phyloP scores from a whole-genome alignment of 1,140 invertebrate species.

The Hermatobates lingyangjiaoensis region DNA sequence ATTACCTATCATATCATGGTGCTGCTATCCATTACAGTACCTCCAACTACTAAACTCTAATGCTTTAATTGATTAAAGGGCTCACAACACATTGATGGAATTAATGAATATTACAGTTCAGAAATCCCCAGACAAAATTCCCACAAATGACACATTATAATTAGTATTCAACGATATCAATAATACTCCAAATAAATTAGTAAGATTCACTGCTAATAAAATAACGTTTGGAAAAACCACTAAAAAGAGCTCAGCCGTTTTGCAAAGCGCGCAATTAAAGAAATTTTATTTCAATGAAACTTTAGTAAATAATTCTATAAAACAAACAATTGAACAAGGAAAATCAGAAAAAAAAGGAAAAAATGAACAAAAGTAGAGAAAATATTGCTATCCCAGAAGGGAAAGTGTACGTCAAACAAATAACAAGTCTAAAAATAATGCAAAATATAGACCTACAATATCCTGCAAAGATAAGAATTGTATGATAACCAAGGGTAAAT shows the following conservation, averaged over 20 bases:
- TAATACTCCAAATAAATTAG: not conserved
- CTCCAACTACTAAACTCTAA: slow-evolving; percentile 1
- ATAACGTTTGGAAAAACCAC: not conserved
- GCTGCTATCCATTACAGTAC: not conserved
- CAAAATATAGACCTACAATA: not conserved
- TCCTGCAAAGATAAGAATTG: not conserved
- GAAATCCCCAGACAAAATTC: not conserved
- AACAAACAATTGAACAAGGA: slow-evolving; percentile 1
- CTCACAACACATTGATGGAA: not conserved
- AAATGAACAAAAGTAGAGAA: not conserved
- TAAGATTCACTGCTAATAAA: slow-evolving; percentile 3
- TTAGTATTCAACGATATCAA: not conserved
- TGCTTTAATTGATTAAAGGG: not conserved
- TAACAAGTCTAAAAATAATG: not conserved
- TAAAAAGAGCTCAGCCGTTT: not conserved
- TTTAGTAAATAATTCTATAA: not conserved
- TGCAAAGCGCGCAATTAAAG: not conserved
- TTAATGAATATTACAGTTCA: not conserved
- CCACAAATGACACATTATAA: not conserved
- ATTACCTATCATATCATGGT: not conserved
- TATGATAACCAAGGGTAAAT: not conserved
- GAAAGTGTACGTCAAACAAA: not conserved
- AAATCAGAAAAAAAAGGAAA: not conserved
- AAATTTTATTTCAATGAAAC: not conserved
- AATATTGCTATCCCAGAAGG: not conserved